Percentiles rank a stretch among this genome's conserved stretches.
Evolutionary conservation across 2,797 vertebrate genomes (phyloP).

Genomic region (Gambelia wislizenii): DNA sequence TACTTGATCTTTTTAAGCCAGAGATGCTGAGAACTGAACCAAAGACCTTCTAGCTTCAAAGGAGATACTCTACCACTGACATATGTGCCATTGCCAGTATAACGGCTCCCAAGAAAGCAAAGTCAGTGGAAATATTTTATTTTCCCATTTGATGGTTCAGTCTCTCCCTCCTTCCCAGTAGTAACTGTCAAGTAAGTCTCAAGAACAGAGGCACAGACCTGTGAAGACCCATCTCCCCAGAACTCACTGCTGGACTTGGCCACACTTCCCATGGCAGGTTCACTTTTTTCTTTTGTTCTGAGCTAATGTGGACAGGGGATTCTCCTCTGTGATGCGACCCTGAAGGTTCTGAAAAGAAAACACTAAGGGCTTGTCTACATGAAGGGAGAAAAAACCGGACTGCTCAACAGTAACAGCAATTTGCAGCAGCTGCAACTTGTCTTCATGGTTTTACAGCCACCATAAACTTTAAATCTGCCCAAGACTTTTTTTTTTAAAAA

Average conservation of each 20-base stretch:
- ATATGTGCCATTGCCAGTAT: neutral
- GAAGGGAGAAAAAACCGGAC: too few relatives aligned
- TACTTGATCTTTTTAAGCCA: neutral
- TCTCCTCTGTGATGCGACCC: slow-evolving; percentile 37
- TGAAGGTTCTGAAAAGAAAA: slow-evolving; percentile 15
- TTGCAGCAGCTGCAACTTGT: too few relatives aligned
- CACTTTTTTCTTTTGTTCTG: neutral
- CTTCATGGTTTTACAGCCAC: too few relatives aligned
- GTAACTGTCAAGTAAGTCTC: neutral
- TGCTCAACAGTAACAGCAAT: too few relatives aligned
- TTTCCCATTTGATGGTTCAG: neutral
- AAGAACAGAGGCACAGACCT: slow-evolving; percentile 2
- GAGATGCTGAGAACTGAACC: too few relatives aligned
- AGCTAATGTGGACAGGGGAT: neutral
- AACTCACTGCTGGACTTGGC: neutral
- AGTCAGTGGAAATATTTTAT: neutral
- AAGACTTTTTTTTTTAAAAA: too few relatives aligned
- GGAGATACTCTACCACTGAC: neutral
- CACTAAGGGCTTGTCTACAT: too few relatives aligned
- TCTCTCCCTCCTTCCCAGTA: neutral
- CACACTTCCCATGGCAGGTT: neutral
- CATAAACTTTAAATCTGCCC: too few relatives aligned
- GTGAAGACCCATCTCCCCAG: slow-evolving; percentile 17
- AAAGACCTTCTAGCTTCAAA: neutral
- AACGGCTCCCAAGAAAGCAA: neutral